These are phyloP conservation scores for Drosophila bifasciata DNA, from an alignment of 1,140 invertebrate species.

Conservation along the genomic window DNA sequence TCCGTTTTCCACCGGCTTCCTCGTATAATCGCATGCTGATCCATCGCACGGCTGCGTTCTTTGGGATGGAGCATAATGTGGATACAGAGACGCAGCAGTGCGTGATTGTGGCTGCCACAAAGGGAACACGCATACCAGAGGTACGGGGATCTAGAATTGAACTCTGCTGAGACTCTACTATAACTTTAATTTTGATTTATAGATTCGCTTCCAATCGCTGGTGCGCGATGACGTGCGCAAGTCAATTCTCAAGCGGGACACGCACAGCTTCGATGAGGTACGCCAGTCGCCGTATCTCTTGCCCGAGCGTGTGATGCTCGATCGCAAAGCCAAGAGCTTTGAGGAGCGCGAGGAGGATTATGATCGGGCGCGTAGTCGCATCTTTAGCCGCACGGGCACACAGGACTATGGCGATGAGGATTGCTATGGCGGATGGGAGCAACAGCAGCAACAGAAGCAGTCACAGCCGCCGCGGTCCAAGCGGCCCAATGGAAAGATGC, in stretches of 20 bases:
- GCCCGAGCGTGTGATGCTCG: constrained; percentile 88
- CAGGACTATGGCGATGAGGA: constrained; percentile 67
- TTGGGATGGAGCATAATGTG: constrained; percentile 97
- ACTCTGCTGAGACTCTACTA: not conserved
- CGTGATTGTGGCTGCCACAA: constrained; percentile 90
- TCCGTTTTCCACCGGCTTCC: constrained; percentile 95
- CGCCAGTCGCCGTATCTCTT: constrained; percentile 76
- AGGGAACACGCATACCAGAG: constrained; percentile 90
- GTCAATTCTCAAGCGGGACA: constrained; percentile 93
- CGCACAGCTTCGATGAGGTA: constrained; percentile 90
- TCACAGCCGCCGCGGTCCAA: constrained; percentile 60
- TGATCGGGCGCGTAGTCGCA: constrained; percentile 91
- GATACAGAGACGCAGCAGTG: constrained; percentile 91
- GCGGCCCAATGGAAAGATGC: constrained; percentile 76
- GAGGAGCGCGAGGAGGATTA: constrained; percentile 96
- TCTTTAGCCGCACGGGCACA: constrained; percentile 87
- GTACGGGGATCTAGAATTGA: constrained; percentile 18
- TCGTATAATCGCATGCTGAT: constrained; percentile 98
- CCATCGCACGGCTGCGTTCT: constrained; percentile 95
- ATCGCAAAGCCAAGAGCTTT: constrained; percentile 92
- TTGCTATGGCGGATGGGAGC: constrained; percentile 64
- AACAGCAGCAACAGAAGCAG: constrained; percentile 57
- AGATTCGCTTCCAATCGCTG: constrained; percentile 87
- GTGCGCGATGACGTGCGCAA: constrained; percentile 88
- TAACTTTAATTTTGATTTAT: not conserved